Evolutionary conservation across 2,113 vertebrate species (phyloP).

Genomic region (Heterotis niloticus): DNA sequence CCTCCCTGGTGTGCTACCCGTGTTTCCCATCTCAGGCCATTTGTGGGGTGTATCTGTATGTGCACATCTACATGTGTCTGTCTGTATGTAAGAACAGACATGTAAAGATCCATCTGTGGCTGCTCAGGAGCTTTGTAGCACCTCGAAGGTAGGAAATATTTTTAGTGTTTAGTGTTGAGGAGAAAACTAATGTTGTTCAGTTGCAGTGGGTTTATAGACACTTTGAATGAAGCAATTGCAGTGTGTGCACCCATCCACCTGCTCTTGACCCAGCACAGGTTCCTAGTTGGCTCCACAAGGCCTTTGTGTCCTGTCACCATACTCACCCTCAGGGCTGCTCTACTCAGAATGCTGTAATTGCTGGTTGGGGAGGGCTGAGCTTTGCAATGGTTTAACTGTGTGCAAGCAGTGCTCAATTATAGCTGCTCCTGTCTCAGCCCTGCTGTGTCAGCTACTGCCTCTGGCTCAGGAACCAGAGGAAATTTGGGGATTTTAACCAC

Average conservation of each 20-base stretch:
- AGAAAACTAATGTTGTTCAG: background rate
- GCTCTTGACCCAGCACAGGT: background rate
- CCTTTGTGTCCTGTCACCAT: slow-evolving; percentile 28
- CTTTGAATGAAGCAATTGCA: background rate
- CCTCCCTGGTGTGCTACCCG: background rate
- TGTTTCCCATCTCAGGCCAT: slow-evolving; percentile 6
- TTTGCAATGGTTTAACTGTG: slow-evolving; percentile 58
- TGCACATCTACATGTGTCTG: slow-evolving; percentile 12
- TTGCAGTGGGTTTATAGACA: background rate
- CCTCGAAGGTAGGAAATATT: too few relatives aligned
- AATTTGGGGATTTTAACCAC: slow-evolving; percentile 51
- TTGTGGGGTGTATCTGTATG: slow-evolving; percentile 20
- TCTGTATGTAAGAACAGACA: slow-evolving; percentile 32
- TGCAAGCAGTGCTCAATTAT: slow-evolving; percentile 60
- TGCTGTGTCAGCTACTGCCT: slow-evolving; percentile 60
- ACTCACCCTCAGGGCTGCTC: slow-evolving; percentile 31
- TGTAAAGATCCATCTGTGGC: background rate
- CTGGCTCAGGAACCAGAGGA: slow-evolving; percentile 45
- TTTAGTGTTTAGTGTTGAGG: background rate
- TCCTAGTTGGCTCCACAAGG: background rate
- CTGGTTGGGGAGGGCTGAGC: slow-evolving; percentile 57
- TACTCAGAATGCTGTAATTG: slow-evolving; percentile 68
- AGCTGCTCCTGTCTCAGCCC: slow-evolving; percentile 47
- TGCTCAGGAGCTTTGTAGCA: too few relatives aligned
- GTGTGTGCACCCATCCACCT: background rate